Base-by-base conservation (phyloP, 2,797 vertebrate species). In the Micropoecilia bifurca region DNA sequence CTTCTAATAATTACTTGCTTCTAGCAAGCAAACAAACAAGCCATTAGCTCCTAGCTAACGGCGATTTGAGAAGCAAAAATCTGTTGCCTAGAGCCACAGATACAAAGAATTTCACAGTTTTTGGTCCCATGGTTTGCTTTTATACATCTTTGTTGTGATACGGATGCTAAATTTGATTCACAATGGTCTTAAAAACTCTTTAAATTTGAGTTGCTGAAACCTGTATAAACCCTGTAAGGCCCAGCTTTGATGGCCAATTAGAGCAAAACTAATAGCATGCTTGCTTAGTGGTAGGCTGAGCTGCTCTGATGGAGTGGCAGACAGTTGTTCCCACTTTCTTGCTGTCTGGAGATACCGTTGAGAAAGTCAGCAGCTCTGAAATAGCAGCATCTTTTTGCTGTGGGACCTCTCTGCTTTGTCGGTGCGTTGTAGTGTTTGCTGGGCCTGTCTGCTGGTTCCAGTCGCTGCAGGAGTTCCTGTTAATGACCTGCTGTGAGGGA, bases 381-480 rank as follows among this genome's bases (percentile, higher is more conserved):
- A 79, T 74, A 68, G 71, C 78, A 80, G 55, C 75, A 46, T 78
- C n/a, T 1, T 57, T 76, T 81, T 46, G 20, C 55, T 43, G 41
- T 36, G 68, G 18, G 66, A 76, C 50, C 75, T 30, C 28, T 83
- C 61, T 77, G 43, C 28, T 18, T 9, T 46, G 18, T 30, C n/a
- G 43, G 43, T 57, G 47, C n/a, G 45, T 79, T 79, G 79, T 57
- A 46, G 68, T 43, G 30, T 68, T 43, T 82, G 73, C 30, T 69
- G 73, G 63, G 9, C 43, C 74, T 48, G 3, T 47, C 46, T 30
- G 78, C 68, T 77, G 45, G 78, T 61, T 43, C 39, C 5, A 61
- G 71, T 73, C 36, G 14, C 25, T 83, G 76, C 81, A 77, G 82
- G 73, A 74, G 73, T 53, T 74, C 46, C 69, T 71, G 55, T 76